Percentiles rank a stretch among this genome's conserved stretches.
Conservation (phyloP, 2,113 vertebrate genomes). For the Urocitellus parryii region DNA sequence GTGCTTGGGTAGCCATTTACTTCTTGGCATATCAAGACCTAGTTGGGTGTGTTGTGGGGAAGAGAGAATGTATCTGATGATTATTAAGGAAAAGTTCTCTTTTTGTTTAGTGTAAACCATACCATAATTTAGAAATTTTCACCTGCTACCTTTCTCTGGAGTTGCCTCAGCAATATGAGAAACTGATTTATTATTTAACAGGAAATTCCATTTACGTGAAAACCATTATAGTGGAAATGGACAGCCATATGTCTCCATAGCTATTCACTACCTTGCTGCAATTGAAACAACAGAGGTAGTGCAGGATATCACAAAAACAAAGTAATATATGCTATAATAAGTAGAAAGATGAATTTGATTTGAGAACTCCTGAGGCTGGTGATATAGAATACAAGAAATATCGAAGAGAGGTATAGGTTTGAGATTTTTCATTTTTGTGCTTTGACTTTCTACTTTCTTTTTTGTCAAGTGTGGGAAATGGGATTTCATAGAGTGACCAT, state of each 20-base stretch:
- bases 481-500: not conserved
- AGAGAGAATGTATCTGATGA: not conserved
- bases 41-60: not conserved
- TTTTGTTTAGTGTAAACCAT: slow-evolving; percentile 15
- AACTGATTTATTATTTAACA: slow-evolving; percentile 39
- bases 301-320: not conserved
- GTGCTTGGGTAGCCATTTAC: not conserved
- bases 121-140: slow-evolving; percentile 6
- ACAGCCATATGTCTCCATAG: not conserved
- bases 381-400: not conserved
- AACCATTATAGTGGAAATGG: not conserved
- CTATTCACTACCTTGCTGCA: not conserved
- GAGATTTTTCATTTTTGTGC: slow-evolving; percentile 20
- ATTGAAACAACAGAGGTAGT: not conserved
- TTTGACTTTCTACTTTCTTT: not conserved
- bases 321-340: not conserved
- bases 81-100: not conserved
- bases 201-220: not conserved
- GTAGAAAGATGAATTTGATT: not conserved
- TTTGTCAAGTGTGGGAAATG: not conserved
- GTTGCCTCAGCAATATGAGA: not conserved
- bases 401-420: not conserved
- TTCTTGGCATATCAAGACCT: not conserved
- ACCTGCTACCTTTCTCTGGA: not conserved
- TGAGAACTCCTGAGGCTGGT: not conserved